These are phyloP conservation scores for Eucidaris tribuloides DNA, from an alignment of 35 echinoderm and acorn worm genomes.

Conservation along the genomic window DNA sequence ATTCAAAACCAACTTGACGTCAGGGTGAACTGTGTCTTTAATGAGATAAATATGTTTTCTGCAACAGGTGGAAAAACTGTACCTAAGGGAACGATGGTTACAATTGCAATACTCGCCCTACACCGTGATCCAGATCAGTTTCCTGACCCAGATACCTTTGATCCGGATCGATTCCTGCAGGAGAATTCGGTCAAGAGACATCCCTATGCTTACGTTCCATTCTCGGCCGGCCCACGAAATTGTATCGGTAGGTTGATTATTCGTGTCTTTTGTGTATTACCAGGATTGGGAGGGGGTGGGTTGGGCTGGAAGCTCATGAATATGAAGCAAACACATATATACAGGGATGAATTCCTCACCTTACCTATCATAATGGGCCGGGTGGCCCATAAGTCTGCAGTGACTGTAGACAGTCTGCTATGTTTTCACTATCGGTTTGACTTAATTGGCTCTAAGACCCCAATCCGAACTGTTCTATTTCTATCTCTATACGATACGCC, in stretches of 20 bases:
- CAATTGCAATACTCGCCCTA: constrained; percentile 22
- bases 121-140: constrained; percentile 80
- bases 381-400: not conserved
- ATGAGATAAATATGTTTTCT: not conserved
- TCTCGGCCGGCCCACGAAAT: constrained; percentile 92
- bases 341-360: not conserved
- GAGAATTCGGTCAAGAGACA: constrained; percentile 58
- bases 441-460: too few species aligned
- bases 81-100: constrained; percentile 49
- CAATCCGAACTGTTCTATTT: too few species aligned
- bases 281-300: not conserved
- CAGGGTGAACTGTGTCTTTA: too few species aligned
- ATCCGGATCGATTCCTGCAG: constrained; percentile 74
- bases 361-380: not conserved
- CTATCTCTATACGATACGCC: too few species aligned
- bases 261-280: not conserved
- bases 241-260: constrained; percentile 78
- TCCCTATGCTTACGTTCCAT: constrained; percentile 89
- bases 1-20: too few species aligned
- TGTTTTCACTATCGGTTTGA: too few species aligned
- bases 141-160: constrained; percentile 75
- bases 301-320: not conserved
- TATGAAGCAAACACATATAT: not conserved
- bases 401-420: not conserved
- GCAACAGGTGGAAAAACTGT: constrained; percentile 65